Evolutionary conservation across 2,113 vertebrate species (phyloP).

Genomic region (Onychorhynchus coronatus): DNA sequence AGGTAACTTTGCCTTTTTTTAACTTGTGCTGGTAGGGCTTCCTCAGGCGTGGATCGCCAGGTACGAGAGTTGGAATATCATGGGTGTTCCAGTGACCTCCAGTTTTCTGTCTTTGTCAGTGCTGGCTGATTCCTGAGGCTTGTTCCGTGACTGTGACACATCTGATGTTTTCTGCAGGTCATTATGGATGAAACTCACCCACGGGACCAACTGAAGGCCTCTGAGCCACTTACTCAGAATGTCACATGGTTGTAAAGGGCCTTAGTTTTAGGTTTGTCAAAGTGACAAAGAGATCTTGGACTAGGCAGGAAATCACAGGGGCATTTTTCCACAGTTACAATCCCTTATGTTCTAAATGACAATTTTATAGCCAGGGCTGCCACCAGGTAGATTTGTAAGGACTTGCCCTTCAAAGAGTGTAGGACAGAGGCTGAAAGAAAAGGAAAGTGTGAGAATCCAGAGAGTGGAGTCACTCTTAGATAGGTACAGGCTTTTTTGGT

Average conservation of each 20-base stretch:
- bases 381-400: neutral
- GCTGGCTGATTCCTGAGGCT: slow-evolving; percentile 7
- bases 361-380: neutral
- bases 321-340: neutral
- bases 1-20: slow-evolving; percentile 77
- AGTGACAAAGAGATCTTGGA: slow-evolving; percentile 22
- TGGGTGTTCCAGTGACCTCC: slow-evolving; percentile 9
- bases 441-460: neutral
- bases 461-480: neutral
- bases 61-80: neutral
- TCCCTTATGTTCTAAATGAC: neutral
- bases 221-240: slow-evolving; percentile 8
- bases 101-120: neutral
- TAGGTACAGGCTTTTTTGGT: slow-evolving; percentile 14
- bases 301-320: neutral
- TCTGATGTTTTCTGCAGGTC: slow-evolving; percentile 49
- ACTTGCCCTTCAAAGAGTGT: neutral
- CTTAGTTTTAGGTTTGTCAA: slow-evolving; percentile 25
- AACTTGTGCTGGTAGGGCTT: neutral
- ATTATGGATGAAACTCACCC: slow-evolving; percentile 24
- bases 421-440: neutral
- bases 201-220: slow-evolving; percentile 22
- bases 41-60: neutral
- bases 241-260: neutral
- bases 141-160: slow-evolving; percentile 34